Base-by-base conservation (phyloP, 1,140 invertebrate species). In the Oscheius sp. region DNA sequence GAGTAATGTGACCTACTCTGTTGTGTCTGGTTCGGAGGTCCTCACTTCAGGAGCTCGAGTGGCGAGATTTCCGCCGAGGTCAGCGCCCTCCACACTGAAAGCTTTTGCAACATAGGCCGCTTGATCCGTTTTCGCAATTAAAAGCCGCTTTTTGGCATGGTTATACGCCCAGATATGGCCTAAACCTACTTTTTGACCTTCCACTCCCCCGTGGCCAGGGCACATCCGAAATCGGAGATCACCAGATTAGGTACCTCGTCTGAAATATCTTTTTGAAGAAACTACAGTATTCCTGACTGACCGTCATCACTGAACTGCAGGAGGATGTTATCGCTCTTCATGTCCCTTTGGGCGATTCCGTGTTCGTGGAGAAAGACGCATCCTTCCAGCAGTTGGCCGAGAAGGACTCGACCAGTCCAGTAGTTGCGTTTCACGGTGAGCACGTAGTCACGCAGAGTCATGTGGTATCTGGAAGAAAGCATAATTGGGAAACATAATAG, bases 161-260 rank as follows among this genome's bases (percentile, higher is more conserved):
- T 7, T 23, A 45, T 23, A 65, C 32, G 20, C n/a, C n/a, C n/a
- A n/a, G n/a, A n/a, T n/a, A 73, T 45, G 20, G 26, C 59, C 28
- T 76, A 64, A 31, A 32, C 35, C 15, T 55, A 35, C 58, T 76
- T 76, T 1, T 20, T 7, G 0, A 77, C 46, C 13, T 49, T 7
- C 67, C 67, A 77, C 36, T 71, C 31, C 4, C 76, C 76, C 31
- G 28, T 75, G 1, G 76, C 64, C n/a, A 77, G 46, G 18, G 73
- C 73, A 62, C 73, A 77, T n/a, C 76, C 76, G 38, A 77, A 77
- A 42, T 77, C 76, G 29, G 70, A 68, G 18, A 77, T 68, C 2
- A 77, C 76, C 15, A 77, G n/a, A 23, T 77, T 67, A 10, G 76
- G 76, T 28, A 70, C 58, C 23, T 76, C 75, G 18, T 71, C 20